These are phyloP conservation scores for Cecidostiba fungosa DNA, from an alignment of 2,888 invertebrate genomes.

Conservation along the genomic window DNA sequence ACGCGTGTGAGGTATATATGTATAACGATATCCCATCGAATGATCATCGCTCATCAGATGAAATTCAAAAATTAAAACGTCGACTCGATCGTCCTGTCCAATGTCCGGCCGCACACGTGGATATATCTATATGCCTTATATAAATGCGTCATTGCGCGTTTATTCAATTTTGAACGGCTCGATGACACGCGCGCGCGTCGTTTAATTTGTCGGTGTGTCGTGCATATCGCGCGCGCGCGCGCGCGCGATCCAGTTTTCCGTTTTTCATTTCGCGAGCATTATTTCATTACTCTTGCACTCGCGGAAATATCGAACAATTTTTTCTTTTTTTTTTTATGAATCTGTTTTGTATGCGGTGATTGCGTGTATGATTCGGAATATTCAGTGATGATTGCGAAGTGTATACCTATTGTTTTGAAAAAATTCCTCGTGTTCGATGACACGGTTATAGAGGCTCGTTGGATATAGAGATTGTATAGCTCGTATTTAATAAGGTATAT, in stretches of 20 bases:
- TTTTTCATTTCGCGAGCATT: neutral
- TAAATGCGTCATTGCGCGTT: neutral
- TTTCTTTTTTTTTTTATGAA: neutral
- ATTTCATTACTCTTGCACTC: neutral
- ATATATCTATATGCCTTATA: too few species aligned
- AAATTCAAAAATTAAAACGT: conserved; percentile 5
- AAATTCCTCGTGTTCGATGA: neutral
- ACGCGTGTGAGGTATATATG: too few species aligned
- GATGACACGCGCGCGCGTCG: neutral
- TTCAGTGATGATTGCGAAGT: neutral
- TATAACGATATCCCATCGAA: neutral
- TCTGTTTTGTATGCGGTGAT: neutral
- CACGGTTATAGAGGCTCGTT: neutral
- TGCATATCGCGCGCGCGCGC: neutral
- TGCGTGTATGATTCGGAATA: neutral
- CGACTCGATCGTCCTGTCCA: neutral
- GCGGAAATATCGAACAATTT: neutral
- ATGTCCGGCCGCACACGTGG: too few species aligned
- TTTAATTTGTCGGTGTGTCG: neutral
- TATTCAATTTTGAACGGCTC: conserved; percentile 6
- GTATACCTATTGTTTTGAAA: conserved; percentile 10
- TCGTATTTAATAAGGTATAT: neutral
- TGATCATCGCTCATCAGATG: conserved; percentile 3
- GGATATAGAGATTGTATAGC: too few species aligned
- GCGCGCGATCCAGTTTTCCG: neutral